Base-by-base conservation (phyloP, 2,113 vertebrate genomes). In the Stegastes partitus region DNA sequence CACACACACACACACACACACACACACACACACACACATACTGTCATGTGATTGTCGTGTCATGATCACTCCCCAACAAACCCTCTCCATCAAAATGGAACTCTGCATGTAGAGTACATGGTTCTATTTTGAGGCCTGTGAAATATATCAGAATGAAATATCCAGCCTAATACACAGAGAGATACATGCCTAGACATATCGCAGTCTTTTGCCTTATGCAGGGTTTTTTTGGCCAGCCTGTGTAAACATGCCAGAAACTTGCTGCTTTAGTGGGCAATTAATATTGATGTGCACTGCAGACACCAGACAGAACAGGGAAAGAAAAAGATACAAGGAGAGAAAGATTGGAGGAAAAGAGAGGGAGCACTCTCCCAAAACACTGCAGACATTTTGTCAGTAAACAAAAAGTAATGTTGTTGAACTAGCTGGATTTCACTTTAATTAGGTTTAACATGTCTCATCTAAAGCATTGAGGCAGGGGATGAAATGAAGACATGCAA, bases 281-380 rank as follows among this genome's bases (percentile, higher is more conserved):
- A 91, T 91, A 91, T 90, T 88, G 74, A 89, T 91, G 85, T 76
- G 69, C 79, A 81, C 77, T 82, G 68, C 87, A 91, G 86, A 92
- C 84, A 83, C 88, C 75, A 90, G 82, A 87, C 55, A 65, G 53
- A 77, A 65, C 69, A 37, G 19, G 58, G 28, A 23, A 63, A 66
- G 50, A 56, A 59, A 76, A 42, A 68, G 23, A 25, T 22, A 44
- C 34, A 56, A 22, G 25, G 49, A 65, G 18, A 47, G 49, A 71
- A 25, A 19, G 50, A 28, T 34, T 34, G 47, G 42, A 34, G 69
- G 59, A 31, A 28, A 53, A 34, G 53, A 49, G 28, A 74, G 25
- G 23, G 15, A 59, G 53, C 16, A n/a, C 50, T 74, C 57, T 68
- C 68, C 55, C 73, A 61, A 56, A 88, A 82, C 66, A 66, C 77